Evolutionary conservation across 2,888 invertebrate species (phyloP).

Genomic region (Tetragnatha montana): DNA sequence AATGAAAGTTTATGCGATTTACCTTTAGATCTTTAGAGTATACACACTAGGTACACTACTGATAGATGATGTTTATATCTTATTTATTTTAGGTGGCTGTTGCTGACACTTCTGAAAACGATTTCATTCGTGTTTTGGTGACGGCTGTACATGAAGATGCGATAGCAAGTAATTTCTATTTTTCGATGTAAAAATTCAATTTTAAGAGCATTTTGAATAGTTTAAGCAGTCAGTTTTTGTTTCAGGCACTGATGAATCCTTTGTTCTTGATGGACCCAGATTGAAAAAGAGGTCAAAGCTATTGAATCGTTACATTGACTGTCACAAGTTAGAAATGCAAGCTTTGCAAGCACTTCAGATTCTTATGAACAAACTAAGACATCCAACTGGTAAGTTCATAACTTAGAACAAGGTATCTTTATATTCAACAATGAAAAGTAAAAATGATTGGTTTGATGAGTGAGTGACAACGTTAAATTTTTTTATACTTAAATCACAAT

Average conservation of each 20-base stretch:
- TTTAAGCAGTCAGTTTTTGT: too few species aligned
- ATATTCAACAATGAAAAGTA: too few species aligned
- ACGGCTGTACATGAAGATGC: constrained; percentile 84
- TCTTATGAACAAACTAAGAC: constrained; percentile 85
- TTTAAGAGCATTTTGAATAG: too few species aligned
- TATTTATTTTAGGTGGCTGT: constrained; percentile 81
- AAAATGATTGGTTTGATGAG: too few species aligned
- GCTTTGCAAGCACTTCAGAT: constrained; percentile 90
- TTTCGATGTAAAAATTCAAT: too few species aligned
- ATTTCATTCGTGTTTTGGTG: constrained; percentile 85
- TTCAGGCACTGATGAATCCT: constrained; percentile 63
- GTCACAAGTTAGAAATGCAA: constrained; percentile 85
- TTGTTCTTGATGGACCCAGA: constrained; percentile 77
- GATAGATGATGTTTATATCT: constrained; percentile 59
- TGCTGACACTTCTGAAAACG: constrained; percentile 78
- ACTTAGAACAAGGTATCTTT: too few species aligned
- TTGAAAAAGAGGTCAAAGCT: constrained; percentile 79
- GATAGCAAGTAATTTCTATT: constrained; percentile 77
- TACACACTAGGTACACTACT: too few species aligned
- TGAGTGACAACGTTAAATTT: too few species aligned
- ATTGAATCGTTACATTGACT: constrained; percentile 84
- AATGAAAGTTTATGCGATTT: not conserved
- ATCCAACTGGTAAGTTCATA: constrained; percentile 80
- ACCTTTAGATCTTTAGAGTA: too few species aligned
- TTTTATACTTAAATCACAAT: too few species aligned